Conservation (phyloP, 1,140 invertebrate species). For the Vollenhovia emeryi region DNA sequence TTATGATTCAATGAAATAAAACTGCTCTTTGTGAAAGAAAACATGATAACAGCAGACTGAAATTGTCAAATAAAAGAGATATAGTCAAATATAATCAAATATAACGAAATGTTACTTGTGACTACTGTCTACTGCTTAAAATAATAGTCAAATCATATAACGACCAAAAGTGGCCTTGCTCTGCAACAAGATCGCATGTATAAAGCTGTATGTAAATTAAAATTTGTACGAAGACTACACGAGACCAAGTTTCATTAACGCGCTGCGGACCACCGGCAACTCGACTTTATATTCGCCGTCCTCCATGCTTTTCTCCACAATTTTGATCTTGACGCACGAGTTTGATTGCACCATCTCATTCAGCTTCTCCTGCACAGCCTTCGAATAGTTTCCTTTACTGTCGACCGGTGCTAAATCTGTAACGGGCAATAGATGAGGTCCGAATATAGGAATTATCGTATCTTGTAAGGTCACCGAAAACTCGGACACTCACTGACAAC, state of each 20-base stretch:
- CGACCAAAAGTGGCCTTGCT: neutral
- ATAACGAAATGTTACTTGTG: too few species aligned
- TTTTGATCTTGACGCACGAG: constrained; percentile 65
- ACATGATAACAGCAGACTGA: neutral
- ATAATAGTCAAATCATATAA: neutral
- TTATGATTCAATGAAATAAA: constrained; percentile 2
- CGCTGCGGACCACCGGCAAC: constrained; percentile 63
- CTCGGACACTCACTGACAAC: constrained; percentile 75
- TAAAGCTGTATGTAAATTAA: constrained; percentile 14
- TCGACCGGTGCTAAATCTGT: constrained; percentile 72
- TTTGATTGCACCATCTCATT: constrained; percentile 35
- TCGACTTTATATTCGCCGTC: constrained; percentile 67
- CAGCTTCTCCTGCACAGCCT: constrained; percentile 61
- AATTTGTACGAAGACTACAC: constrained; percentile 17
- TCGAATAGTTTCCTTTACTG: constrained; percentile 5
- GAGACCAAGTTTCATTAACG: constrained; percentile 68
- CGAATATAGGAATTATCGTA: constrained; percentile 15
- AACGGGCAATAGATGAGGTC: constrained; percentile 41
- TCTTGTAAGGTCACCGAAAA: neutral
- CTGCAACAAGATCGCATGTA: neutral
- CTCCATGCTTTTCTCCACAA: constrained; percentile 52
- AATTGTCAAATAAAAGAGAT: neutral
- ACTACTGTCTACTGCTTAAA: neutral
- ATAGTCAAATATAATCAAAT: neutral
- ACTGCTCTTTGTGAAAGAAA: neutral